Percentiles rank a stretch among this genome's conserved stretches.
Conservation (phyloP, 1,140 invertebrate genomes). For the Hycleus cichorii region DNA sequence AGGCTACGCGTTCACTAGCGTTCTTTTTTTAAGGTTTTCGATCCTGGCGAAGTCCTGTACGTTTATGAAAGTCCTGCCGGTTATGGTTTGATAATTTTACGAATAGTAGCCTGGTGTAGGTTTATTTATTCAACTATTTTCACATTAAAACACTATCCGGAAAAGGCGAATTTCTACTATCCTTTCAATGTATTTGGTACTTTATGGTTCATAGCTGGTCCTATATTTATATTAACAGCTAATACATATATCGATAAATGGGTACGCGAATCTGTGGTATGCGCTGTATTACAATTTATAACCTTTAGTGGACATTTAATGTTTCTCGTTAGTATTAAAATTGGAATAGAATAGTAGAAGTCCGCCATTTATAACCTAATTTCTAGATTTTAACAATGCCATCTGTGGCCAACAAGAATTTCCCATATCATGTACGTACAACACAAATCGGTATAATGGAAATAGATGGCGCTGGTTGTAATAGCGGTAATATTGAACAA, state of each 20-base stretch:
- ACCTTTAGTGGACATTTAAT: slow-evolving; percentile 69
- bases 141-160: slow-evolving; percentile 75
- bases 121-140: slow-evolving; percentile 76
- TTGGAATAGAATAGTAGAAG: not conserved
- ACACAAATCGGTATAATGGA: slow-evolving; percentile 68
- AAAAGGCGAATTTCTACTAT: slow-evolving; percentile 65
- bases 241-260: slow-evolving; percentile 79
- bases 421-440: slow-evolving; percentile 79
- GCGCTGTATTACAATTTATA: slow-evolving; percentile 68
- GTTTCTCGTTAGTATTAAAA: slow-evolving; percentile 55
- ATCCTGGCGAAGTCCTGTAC: slow-evolving; percentile 82
- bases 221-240: slow-evolving; percentile 70
- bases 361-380: slow-evolving; percentile 2
- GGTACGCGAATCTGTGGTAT: slow-evolving; percentile 84
- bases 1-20: slow-evolving; percentile 7
- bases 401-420: slow-evolving; percentile 73
- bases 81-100: slow-evolving; percentile 70
- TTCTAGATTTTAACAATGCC: slow-evolving; percentile 70
- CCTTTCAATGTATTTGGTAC: slow-evolving; percentile 74
- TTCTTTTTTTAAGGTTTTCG: slow-evolving; percentile 65
- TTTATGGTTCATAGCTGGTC: slow-evolving; percentile 74
- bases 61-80: slow-evolving; percentile 84
- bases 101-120: slow-evolving; percentile 73
- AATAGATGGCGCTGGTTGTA: slow-evolving; percentile 43
- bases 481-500: slow-evolving; percentile 45